phyloP scores from a whole-genome alignment of 2,797 vertebrate species.

The Enoplosus armatus region DNA sequence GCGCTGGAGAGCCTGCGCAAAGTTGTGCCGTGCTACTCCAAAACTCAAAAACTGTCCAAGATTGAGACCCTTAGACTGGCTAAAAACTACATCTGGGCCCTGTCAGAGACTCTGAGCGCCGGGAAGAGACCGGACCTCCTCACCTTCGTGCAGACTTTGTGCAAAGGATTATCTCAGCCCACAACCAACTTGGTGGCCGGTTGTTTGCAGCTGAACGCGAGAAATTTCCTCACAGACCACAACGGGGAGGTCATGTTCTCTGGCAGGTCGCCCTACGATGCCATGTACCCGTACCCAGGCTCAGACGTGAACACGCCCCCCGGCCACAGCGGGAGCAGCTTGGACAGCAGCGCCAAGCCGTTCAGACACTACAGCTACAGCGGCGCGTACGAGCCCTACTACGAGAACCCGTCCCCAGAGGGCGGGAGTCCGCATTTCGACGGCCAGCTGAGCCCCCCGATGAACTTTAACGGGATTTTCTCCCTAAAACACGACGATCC shows the following conservation, averaged over 20 bases:
- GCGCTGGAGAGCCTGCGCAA: slow-evolving; percentile 98
- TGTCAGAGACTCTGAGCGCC: slow-evolving; percentile 96
- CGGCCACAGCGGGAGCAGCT: slow-evolving; percentile 86
- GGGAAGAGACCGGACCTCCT: slow-evolving; percentile 98
- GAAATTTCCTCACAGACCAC: slow-evolving; percentile 97
- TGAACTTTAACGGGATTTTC: slow-evolving; percentile 99
- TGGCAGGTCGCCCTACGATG: slow-evolving; percentile 91
- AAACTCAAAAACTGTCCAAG: slow-evolving; percentile 99
- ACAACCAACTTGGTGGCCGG: slow-evolving; percentile 99
- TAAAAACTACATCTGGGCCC: slow-evolving; percentile 99
- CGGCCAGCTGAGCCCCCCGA: slow-evolving; percentile 94
- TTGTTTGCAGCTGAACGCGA: slow-evolving; percentile 97
- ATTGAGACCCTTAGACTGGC: slow-evolving; percentile 98
- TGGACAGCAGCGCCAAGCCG: slow-evolving; percentile 90
- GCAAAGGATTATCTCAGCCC: slow-evolving; percentile 98
- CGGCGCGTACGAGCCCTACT: slow-evolving; percentile 95
- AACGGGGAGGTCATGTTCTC: slow-evolving; percentile 92
- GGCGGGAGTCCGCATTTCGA: slow-evolving; percentile 94
- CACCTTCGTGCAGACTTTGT: slow-evolving; percentile 97
- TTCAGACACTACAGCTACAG: slow-evolving; percentile 96
- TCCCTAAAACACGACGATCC: slow-evolving; percentile 97
- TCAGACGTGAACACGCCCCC: slow-evolving; percentile 92
- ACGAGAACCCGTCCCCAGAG: slow-evolving; percentile 95
- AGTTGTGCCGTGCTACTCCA: slow-evolving; percentile 99
- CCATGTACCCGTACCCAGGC: slow-evolving; percentile 93